Base-by-base conservation (phyloP, 2,888 invertebrate genomes). In the Bellardia pandia region DNA sequence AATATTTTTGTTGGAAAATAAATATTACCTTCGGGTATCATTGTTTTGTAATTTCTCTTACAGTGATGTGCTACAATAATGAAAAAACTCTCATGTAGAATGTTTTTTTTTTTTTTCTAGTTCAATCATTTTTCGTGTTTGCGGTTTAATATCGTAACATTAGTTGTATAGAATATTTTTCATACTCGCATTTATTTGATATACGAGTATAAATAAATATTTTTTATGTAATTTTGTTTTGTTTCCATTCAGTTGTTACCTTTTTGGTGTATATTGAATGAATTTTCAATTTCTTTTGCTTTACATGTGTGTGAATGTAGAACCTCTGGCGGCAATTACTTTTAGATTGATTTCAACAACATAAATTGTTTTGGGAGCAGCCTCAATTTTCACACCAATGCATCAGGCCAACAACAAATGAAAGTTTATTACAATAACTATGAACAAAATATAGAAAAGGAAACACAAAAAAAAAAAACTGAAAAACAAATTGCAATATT, bases 321-420 rank as follows among this genome's bases (percentile, higher is more conserved):
- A 84, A 84, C 86, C 83, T 76, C 80, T 77, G 76, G 86, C 68
- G 77, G 80, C 84, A 81, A 87, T 87, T 87, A 87, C 86, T 84
- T 84, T 87, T 87, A 80, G 86, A 87, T 87, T 87, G 86, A 87
- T 87, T 87, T 87, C 72, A 77, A 62, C 84, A 62, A 81, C 81
- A 84, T 81, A 87, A 87, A 87, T 87, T 87, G 86, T 84, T 87
- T 77, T 87, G 86, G 86, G 86, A 87, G 72, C 76, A 87, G 84
- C 84, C 84, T 77, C 84, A 74, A 87, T 84, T 87, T 87, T 81
- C 80, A 81, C 86, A 72, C 86, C 84, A 87, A 74, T 84, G 76
- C 84, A 84, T 77, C 76, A 72, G 68, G 13, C 40, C 78, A 77
- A 40, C 53, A 72, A 30, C 66, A 69, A 72, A 77, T 74, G 62